Conservation (phyloP, 2,797 vertebrate genomes). For the Enteromius unitaeniatus region DNA sequence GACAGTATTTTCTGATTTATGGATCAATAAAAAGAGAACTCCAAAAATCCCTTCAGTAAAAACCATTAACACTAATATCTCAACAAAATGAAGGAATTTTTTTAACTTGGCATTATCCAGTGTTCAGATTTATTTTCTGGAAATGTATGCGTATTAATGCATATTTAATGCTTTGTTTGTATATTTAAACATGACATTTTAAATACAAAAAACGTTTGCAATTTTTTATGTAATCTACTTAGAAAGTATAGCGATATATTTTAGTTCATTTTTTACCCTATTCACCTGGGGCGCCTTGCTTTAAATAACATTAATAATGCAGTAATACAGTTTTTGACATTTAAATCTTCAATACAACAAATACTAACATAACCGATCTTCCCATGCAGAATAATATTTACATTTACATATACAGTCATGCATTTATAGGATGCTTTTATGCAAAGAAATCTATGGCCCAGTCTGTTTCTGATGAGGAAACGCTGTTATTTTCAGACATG, state of each 20-base stretch:
- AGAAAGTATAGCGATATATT: neutral
- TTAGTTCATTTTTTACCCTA: too few species aligned
- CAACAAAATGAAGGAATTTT: neutral
- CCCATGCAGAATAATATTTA: neutral
- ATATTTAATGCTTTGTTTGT: neutral
- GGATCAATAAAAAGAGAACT: neutral
- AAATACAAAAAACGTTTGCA: neutral
- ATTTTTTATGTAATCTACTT: too few species aligned
- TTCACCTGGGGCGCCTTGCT: neutral
- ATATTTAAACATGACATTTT: neutral
- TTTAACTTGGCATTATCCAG: neutral
- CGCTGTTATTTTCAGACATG: conserved; percentile 46
- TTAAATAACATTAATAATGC: neutral
- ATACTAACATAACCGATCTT: neutral
- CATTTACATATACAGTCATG: neutral
- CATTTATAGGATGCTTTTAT: neutral
- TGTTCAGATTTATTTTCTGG: neutral
- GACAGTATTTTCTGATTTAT: neutral
- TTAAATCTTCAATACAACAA: neutral
- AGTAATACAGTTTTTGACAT: neutral
- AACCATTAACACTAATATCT: neutral
- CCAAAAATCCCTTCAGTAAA: neutral
- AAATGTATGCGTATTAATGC: neutral
- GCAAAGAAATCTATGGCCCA: neutral
- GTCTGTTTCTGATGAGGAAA: neutral